Conservation (phyloP, 2,113 vertebrate species). For the Pitta sordida region DNA sequence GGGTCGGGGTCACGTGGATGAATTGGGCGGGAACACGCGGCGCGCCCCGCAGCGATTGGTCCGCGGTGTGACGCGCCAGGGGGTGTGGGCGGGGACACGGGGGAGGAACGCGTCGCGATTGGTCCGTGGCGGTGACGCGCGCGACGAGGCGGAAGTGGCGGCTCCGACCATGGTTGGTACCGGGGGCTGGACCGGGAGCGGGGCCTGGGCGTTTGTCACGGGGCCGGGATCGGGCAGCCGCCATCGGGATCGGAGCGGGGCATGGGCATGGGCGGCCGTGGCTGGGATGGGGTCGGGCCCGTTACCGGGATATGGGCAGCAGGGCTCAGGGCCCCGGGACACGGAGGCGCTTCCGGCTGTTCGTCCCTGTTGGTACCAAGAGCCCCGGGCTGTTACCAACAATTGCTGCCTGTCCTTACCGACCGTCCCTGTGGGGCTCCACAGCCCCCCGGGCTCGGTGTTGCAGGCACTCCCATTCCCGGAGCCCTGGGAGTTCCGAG, state of each 20-base stretch:
- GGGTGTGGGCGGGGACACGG: neutral
- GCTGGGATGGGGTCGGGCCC: neutral
- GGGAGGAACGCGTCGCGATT: neutral
- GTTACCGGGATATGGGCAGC: neutral
- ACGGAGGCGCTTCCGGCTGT: neutral
- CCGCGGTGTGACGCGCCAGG: accelerated
- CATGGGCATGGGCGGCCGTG: too few species aligned
- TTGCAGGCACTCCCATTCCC: neutral
- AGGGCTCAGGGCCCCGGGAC: neutral
- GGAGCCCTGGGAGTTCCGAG: neutral
- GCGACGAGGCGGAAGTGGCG: neutral
- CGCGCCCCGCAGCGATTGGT: neutral
- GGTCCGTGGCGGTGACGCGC: neutral
- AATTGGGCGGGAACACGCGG: neutral
- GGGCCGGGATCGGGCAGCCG: neutral
- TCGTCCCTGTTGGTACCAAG: too few species aligned
- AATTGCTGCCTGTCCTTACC: neutral
- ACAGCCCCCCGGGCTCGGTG: neutral
- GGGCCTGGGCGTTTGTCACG: neutral
- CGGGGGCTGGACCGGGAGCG: neutral
- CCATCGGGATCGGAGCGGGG: neutral
- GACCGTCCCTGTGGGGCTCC: neutral
- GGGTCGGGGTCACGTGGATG: too few species aligned
- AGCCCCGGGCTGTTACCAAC: neutral
- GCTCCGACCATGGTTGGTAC: neutral